Base-by-base conservation (phyloP, 1,140 invertebrate species). In the Polypedilum vanderplanki region DNA sequence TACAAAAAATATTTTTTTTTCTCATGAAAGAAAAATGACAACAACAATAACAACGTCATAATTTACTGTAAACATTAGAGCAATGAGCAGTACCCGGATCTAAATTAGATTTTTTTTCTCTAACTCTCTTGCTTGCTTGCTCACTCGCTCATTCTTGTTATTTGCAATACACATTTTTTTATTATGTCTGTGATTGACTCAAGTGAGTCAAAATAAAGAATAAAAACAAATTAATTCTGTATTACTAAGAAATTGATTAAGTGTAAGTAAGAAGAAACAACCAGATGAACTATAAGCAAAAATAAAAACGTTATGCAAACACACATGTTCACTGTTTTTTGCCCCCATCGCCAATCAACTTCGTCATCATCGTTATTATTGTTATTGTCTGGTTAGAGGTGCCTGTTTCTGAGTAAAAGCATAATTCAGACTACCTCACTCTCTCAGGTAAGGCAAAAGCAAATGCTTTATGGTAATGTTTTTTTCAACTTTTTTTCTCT, bases 11-110 rank as follows among this genome's bases (percentile, higher is more conserved):
- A 57, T 57, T n/a, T 57, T 57, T 57, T 57, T 57, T 15, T 57
- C 46, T 57, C 46, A 15, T 57, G 3, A n/a, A 57, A 57, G 8
- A 57, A 57, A 57, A 57, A 57, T 12, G n/a, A 57, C 46, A 57
- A 57, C 46, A 57, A 57, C 46, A 57, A 57, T 57, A 12, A 57
- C 12, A 57, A 12, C 46, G n/a, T 57, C 46, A 57, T 57, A 57
- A 57, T 57, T 57, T 57, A 57, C 46, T 57, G 46, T 57, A 57
- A 57, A 57, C 46, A 57, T 57, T 57, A 57, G 46, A 57, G 46
- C 46, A 57, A 57, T 57, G 46, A 57, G n/a, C 46, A 57, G 46
- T 57, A 57, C 46, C 46, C 46, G 46, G 46, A 57, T 57, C 46
- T 57, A 57, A 57, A 57, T 57, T 57, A 57, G 7, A 57, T 57